phyloP scores from a whole-genome alignment of 2,888 invertebrate genomes.

The Melinaea menophilus region DNA sequence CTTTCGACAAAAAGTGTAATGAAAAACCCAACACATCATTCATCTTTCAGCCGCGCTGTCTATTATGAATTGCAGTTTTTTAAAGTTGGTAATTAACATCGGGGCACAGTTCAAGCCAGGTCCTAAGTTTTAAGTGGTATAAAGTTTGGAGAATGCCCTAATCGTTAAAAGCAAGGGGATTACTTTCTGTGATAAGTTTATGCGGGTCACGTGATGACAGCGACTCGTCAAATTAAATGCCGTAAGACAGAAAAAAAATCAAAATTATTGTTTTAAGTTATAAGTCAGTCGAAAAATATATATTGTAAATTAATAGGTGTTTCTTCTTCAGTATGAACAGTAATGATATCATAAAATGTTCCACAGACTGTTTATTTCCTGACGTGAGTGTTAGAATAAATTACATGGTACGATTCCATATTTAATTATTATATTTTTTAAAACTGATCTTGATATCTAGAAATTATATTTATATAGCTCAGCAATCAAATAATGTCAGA shows the following conservation, averaged over 20 bases:
- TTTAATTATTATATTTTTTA: no score
- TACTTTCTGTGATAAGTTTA: constrained; percentile 39
- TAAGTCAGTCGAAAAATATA: not conserved
- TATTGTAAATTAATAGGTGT: not conserved
- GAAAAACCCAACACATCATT: constrained; percentile 69
- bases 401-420: no score
- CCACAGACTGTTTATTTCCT: no score
- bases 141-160: constrained; percentile 67
- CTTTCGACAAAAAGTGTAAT: constrained; percentile 44
- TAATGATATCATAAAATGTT: no score
- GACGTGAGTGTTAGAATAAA: no score
- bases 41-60: constrained; percentile 71
- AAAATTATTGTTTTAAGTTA: constrained; percentile 27
- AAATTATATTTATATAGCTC: no score
- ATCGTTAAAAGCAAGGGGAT: constrained; percentile 64
- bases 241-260: constrained; percentile 7
- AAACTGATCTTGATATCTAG: no score
- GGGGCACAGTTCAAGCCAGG: constrained; percentile 57
- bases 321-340: no score
- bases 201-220: constrained; percentile 35
- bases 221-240: constrained; percentile 31
- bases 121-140: constrained; percentile 68
- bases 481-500: no score
- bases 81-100: constrained; percentile 76
- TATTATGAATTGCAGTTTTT: constrained; percentile 76